These are phyloP conservation scores for Tethea ocularis DNA, from an alignment of 2,888 invertebrate species.

Conservation along the genomic window DNA sequence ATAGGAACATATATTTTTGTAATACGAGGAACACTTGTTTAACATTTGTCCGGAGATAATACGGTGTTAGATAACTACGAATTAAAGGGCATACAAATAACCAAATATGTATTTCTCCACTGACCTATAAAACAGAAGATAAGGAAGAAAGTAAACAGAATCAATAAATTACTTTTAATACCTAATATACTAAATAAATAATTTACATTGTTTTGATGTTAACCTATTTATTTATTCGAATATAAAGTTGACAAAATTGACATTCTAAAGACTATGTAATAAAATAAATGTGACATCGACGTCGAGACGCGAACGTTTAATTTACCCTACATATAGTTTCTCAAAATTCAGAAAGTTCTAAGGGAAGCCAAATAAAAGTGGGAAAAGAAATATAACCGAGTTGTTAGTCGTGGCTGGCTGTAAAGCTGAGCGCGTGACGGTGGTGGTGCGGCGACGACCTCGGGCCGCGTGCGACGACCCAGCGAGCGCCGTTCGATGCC, in stretches of 20 bases:
- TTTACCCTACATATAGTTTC: neutral
- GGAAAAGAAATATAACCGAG: constrained; percentile 7
- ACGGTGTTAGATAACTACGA: constrained; percentile 38
- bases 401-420: constrained; percentile 52
- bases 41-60: constrained; percentile 36
- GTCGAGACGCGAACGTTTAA: neutral
- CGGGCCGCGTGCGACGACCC: constrained; percentile 74
- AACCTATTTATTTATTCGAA: constrained; percentile 58
- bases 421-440: constrained; percentile 28
- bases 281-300: no score
- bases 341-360: no score
- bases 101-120: constrained; percentile 61
- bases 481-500: constrained; percentile 36
- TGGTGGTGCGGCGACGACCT: constrained; percentile 70
- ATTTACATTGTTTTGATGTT: constrained; percentile 70
- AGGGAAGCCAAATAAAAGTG: no score
- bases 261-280: neutral
- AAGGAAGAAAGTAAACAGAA: constrained; percentile 76
- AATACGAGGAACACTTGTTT: constrained; percentile 7
- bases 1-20: neutral
- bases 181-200: constrained; percentile 60
- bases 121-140: constrained; percentile 75
- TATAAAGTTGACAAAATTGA: constrained; percentile 18
- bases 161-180: constrained; percentile 67
- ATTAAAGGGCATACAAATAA: constrained; percentile 47